Base-by-base conservation (phyloP, 2,797 vertebrate genomes). In the Poeciliopsis presidionis region DNA sequence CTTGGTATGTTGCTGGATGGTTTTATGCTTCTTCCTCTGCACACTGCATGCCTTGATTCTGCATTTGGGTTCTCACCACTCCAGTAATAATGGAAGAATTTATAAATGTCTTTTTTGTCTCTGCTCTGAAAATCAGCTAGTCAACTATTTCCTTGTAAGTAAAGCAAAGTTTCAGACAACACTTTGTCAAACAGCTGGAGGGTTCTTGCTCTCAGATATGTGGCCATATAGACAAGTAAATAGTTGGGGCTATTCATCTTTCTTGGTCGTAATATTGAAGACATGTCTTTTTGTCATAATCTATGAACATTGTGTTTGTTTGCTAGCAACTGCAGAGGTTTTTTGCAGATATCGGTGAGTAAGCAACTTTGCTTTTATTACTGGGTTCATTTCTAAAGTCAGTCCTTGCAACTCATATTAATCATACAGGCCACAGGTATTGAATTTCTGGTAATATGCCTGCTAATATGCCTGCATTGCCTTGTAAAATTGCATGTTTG, bases 171-270 rank as follows among this genome's bases (percentile, higher is more conserved):
- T 69, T 43, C 65, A 69, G 63, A 41, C 11, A 25, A 43, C 36
- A 25, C 39, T 67, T 65, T 67, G 36, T 30, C 63, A 67, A 11
- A 67, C 36, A 67, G 16, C 18, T 65, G 33, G 2, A 39, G 20
- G 63, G 18, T 39, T 3, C 36, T 36, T 69, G 20, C 11, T 41
- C 65, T 6, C 11, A 41, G 65, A 2, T 43, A 25, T 11, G 5
- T 69, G 22, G 74, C 18, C 63, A 67, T 69, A 81, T 45, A 57
- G 43, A 77, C 39, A 79, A 73, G 77, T 16, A 73, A 85, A 76
- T 33, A 79, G 76, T 51, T 47, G 25, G 11, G 22, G 9, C 18
- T 41, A 79, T 86, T 73, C 30, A 84, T 84, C 79, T 78, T 79
- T 41, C 11, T 74, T 72, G 20, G 47, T 70, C 71, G 78, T 59